Evolutionary conservation across 2,888 invertebrate genomes (phyloP).

Genomic region (Oxyteleia sp.): DNA sequence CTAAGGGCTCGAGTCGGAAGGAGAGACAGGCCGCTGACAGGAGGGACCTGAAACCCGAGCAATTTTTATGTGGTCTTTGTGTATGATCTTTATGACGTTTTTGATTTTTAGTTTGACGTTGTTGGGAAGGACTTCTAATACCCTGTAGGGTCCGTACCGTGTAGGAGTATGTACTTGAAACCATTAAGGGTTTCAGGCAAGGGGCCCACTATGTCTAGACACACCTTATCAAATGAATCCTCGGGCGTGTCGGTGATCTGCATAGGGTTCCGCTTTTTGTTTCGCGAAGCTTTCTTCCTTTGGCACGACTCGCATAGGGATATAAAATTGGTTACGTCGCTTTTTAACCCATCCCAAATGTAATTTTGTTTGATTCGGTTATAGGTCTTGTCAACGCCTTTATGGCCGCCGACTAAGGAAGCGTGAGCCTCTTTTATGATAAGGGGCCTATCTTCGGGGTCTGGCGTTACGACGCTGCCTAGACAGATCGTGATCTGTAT

Average conservation of each 20-base stretch:
- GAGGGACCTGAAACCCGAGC: no score
- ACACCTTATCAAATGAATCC: conserved; percentile 3
- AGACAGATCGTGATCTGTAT: background rate
- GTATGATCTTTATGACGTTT: no score
- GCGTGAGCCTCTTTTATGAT: background rate
- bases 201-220: conserved; percentile 15
- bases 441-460: background rate
- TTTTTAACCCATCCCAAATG: conserved; percentile 1
- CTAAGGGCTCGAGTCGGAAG: no score
- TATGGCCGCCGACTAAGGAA: background rate
- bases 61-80: no score
- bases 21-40: no score
- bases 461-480: background rate
- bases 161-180: background rate
- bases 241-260: conserved; percentile 9
- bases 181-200: background rate
- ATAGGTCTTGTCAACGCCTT: background rate
- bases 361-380: background rate
- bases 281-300: background rate
- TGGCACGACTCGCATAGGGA: conserved; percentile 13
- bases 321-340: conserved; percentile 8
- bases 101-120: no score
- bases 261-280: conserved; percentile 13
- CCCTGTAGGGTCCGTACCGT: conserved; percentile 1
- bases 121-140: no score